Evolutionary conservation across 23 tunicate species (phyloP).

Genomic region (Oikopleura dioica): DNA sequence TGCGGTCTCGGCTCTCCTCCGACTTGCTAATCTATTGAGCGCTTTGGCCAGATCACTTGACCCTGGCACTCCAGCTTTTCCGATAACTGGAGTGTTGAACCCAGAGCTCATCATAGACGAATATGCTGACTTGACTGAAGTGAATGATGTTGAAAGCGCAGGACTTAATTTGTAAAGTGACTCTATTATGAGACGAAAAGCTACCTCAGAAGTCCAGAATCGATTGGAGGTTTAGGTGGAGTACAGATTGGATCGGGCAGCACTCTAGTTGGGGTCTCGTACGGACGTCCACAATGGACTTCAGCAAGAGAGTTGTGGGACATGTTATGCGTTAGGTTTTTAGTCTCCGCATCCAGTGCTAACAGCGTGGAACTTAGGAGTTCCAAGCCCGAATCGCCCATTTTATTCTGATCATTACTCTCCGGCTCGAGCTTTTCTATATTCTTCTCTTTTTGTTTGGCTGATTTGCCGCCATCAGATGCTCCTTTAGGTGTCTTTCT

Average conservation of each 20-base stretch:
- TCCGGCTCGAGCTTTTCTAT: too few relatives aligned
- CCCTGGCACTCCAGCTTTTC: conserved; percentile 8
- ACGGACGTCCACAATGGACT: neutral
- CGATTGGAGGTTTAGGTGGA: conserved; percentile 6
- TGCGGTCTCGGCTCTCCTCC: neutral
- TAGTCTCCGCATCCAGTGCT: too few relatives aligned
- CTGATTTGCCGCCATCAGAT: too few relatives aligned
- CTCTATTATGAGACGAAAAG: too few relatives aligned
- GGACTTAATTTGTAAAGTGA: too few relatives aligned
- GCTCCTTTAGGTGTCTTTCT: neutral
- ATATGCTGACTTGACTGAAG: neutral
- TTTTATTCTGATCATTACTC: too few relatives aligned
- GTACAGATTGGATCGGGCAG: conserved; percentile 5
- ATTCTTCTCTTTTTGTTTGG: too few relatives aligned
- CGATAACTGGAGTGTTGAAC: neutral
- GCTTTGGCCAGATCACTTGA: conserved; percentile 12
- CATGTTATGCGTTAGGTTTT: neutral
- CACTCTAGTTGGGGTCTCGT: neutral
- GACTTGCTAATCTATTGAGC: neutral
- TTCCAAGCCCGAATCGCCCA: too few relatives aligned
- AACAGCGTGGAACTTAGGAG: too few relatives aligned
- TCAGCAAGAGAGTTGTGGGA: neutral
- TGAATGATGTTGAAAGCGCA: neutral
- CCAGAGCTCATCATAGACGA: neutral
- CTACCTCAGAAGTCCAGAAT: conserved; percentile 1